A percentile compares a stretch with the other conserved stretches of the same genome.
Conservation (phyloP, 92 coral and sea anemone genomes). For the Desmophyllum pertusum region DNA sequence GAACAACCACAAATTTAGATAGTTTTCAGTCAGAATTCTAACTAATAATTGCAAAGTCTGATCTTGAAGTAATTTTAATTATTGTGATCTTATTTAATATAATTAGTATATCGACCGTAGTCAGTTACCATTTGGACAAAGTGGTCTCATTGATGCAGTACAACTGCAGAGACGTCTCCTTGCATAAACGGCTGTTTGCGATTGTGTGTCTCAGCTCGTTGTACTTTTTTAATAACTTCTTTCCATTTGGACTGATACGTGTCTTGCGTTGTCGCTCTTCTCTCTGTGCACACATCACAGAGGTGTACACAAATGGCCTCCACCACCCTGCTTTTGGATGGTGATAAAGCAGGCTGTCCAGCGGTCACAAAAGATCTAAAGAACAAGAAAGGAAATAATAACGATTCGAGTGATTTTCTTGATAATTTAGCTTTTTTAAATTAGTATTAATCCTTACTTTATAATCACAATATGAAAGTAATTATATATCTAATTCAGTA, state of each 20-base stretch:
- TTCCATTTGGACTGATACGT: conserved; percentile 47
- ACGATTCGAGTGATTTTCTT: neutral
- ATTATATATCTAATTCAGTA: too few relatives aligned
- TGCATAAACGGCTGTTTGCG: conserved; percentile 21
- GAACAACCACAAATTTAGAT: too few relatives aligned
- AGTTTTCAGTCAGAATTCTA: too few relatives aligned
- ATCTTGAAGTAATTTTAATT: too few relatives aligned
- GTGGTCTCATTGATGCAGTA: conserved; percentile 43
- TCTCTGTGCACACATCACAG: conserved; percentile 9
- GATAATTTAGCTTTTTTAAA: neutral
- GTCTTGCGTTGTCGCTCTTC: conserved; percentile 12
- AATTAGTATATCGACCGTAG: neutral
- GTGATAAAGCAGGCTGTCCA: conserved; percentile 36
- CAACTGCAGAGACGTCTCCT: conserved; percentile 21
- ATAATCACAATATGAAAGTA: too few relatives aligned
- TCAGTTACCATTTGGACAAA: conserved; percentile 38
- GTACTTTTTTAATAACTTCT: conserved; percentile 40
- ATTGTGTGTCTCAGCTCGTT: conserved; percentile 26
- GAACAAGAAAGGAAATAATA: neutral
- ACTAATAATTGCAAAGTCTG: too few relatives aligned
- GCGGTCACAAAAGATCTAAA: conserved; percentile 55
- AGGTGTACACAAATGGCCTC: conserved; percentile 40
- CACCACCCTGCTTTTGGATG: conserved; percentile 46
- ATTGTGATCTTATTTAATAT: too few relatives aligned
- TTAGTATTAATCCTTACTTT: neutral